Conservation (phyloP, 2,888 invertebrate species). For the Cactoblastis cactorum region DNA sequence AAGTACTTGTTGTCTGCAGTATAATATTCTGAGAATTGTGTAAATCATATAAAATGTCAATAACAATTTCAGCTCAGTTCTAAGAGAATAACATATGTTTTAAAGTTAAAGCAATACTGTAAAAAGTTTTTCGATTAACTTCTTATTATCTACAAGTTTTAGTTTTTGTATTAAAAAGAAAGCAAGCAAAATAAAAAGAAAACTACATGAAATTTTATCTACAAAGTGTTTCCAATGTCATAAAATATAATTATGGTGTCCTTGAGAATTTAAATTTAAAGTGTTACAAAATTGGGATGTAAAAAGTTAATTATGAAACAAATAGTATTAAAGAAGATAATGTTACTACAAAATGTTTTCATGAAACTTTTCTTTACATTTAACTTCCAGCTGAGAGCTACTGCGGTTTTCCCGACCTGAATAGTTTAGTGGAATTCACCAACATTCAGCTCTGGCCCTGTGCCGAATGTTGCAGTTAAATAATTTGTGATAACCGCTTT, state of each 20-base stretch:
- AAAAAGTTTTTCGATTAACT: no score
- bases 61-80: no score
- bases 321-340: constrained; percentile 27
- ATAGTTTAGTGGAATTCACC: constrained; percentile 68
- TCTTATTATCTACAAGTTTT: not conserved
- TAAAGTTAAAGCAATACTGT: no score
- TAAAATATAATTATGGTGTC: not conserved
- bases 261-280: not conserved
- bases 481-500: constrained; percentile 72
- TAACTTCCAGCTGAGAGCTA: constrained; percentile 54
- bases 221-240: not conserved
- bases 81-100: no score
- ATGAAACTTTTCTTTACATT: constrained; percentile 38
- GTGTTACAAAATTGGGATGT: not conserved
- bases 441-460: constrained; percentile 61
- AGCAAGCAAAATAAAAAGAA: not conserved
- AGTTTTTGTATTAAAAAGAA: not conserved
- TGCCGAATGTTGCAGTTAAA: constrained; percentile 72
- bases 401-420: constrained; percentile 69
- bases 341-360: no score
- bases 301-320: constrained; percentile 11
- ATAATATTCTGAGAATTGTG: no score
- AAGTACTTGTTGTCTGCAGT: no score
- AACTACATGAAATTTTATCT: not conserved
- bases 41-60: no score